phyloP scores from a whole-genome alignment of 2,113 vertebrate species.

The Cathartes aura region DNA sequence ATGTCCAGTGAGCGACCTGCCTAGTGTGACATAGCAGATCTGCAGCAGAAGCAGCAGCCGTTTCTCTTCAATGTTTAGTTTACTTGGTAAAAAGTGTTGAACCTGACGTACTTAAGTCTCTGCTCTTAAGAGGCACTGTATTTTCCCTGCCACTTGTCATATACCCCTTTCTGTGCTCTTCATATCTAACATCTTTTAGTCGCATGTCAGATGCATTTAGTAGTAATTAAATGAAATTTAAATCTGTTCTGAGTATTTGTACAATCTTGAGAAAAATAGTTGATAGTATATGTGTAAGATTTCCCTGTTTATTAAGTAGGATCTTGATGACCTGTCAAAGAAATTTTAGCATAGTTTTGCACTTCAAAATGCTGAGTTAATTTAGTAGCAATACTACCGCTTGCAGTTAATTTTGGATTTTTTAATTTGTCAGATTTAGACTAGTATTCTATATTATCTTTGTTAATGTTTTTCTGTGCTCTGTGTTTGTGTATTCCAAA shows the following conservation, averaged over 20 bases:
- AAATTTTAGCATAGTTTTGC: background rate
- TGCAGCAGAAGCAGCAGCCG: background rate
- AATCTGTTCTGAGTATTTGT: background rate
- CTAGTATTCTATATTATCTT: background rate
- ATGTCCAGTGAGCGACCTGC: background rate
- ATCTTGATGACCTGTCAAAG: background rate
- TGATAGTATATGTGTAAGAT: background rate
- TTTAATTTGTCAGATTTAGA: background rate
- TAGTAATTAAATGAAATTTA: background rate
- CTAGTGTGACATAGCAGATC: background rate
- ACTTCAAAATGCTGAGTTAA: background rate
- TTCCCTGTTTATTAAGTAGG: background rate
- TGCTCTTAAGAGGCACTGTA: background rate
- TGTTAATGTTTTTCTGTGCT: background rate
- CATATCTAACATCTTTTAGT: background rate
- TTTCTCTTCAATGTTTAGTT: background rate
- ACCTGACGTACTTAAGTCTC: background rate
- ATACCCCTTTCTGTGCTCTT: background rate
- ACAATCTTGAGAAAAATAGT: background rate
- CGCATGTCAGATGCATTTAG: background rate
- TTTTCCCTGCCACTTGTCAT: background rate
- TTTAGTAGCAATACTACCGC: background rate
- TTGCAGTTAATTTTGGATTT: background rate
- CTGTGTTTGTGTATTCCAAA: conserved; percentile 21
- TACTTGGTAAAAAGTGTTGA: background rate